These are phyloP conservation scores for Palaemon carinicauda DNA, from an alignment of 1,140 invertebrate species.

Conservation along the genomic window DNA sequence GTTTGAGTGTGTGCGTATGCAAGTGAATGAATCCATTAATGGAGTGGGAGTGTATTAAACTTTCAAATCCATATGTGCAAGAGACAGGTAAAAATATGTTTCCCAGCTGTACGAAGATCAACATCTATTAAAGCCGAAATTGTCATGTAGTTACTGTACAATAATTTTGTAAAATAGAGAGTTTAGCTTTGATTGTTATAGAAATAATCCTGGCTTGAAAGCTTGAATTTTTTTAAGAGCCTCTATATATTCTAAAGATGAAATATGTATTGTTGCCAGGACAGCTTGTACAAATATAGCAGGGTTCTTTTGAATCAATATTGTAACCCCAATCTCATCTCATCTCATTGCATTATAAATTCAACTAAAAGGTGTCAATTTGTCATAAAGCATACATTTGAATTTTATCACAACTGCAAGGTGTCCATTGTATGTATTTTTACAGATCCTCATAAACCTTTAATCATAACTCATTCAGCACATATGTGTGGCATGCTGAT, in stretches of 20 bases:
- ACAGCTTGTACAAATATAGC: neutral
- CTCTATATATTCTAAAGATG: neutral
- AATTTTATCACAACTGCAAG: neutral
- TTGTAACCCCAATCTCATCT: neutral
- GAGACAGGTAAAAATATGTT: too few species aligned
- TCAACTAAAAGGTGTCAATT: neutral
- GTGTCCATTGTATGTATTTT: conserved; percentile 17
- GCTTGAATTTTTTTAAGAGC: neutral
- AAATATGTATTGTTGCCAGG: neutral
- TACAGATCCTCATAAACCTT: conserved; percentile 21
- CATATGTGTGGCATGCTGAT: neutral
- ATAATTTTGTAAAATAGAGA: too few species aligned
- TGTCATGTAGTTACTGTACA: too few species aligned
- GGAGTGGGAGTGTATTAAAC: too few species aligned
- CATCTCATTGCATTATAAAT: neutral
- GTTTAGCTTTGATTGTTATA: neutral
- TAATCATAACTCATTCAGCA: neutral
- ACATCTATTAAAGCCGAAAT: too few species aligned
- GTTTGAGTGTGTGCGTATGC: too few species aligned
- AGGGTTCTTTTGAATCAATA: neutral
- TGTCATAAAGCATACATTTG: neutral
- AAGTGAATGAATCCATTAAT: too few species aligned
- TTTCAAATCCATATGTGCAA: too few species aligned
- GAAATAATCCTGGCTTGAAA: neutral
- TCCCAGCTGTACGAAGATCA: too few species aligned